Base-by-base conservation (phyloP, 2,113 vertebrate genomes). In the Lagopus leucura region DNA sequence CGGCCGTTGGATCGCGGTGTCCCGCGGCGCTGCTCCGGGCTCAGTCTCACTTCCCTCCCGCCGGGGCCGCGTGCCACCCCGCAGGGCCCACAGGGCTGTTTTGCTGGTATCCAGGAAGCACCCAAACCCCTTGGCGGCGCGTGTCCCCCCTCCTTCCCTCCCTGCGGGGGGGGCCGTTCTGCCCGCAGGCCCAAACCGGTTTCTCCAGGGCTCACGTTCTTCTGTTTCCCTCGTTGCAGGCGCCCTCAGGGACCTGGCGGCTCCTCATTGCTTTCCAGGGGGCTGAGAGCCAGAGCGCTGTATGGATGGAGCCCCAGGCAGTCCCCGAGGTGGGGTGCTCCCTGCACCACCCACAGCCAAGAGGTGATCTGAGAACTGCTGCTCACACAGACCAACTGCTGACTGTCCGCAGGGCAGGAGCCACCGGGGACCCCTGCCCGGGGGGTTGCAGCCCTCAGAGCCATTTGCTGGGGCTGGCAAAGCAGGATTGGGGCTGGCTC, bases 361-460 rank as follows among this genome's bases (percentile, higher is more conserved):
- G 88, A 97, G 97, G 90, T 97, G 97, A 97, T 97, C 97, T 97
- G 97, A 97, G 95, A 96, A 91, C 93, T 6, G 21, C 95, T 95
- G 91, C 86, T 96, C 74, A 94, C 95, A 90, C 97, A 97, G 97
- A 97, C 97, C 97, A 97, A 97, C 97, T 97, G 94, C 97, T 97
- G 97, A 97, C 97, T 97, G 97, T 97, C 96, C 3, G 95, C 92
- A 96, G 97, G 94, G 86, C 95, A 92, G 96, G 95, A 96, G 93
- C 89, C 3, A 2, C 81, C 52, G 17, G 2, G 32, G 18, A 58
- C 25, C 82, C 82, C 65, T 3, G 1, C 70, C 58, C 3, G 0
- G 16, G 22, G 61, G 52, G 47, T 28, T 10, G 52, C 52, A 10
- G 52, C 20, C 20, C 38, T 11, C 19, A 3, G 24, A 61, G 27